phyloP scores from a whole-genome alignment of 2,888 invertebrate genomes.

The Parnassius glacialis region DNA sequence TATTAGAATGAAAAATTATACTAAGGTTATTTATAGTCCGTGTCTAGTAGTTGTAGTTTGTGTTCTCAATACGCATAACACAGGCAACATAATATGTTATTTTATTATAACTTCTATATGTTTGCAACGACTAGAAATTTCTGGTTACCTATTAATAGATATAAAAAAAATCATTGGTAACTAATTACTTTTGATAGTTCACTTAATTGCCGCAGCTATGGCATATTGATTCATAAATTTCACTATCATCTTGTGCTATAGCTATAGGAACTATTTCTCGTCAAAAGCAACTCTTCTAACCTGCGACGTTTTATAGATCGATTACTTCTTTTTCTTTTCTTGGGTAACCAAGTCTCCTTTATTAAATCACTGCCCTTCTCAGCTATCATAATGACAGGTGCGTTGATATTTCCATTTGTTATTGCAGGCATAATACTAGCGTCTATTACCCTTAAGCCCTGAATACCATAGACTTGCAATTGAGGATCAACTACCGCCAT shows the following conservation, averaged over 20 bases:
- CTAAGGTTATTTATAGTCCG: no score
- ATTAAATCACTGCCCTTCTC: conserved; percentile 93
- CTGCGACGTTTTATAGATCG: conserved; percentile 52
- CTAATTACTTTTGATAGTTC: conserved; percentile 38
- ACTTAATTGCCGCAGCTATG: conserved; percentile 13
- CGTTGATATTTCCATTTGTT: conserved; percentile 93
- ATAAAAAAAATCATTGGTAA: conserved; percentile 14
- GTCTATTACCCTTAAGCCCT: conserved; percentile 90
- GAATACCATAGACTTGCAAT: conserved; percentile 87
- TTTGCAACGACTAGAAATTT: conserved; percentile 30
- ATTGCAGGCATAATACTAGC: conserved; percentile 94
- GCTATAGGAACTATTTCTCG: conserved; percentile 42
- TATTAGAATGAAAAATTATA: no score
- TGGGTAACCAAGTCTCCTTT: conserved; percentile 84
- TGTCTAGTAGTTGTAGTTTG: no score
- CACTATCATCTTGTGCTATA: conserved; percentile 55
- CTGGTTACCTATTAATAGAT: conserved; percentile 8
- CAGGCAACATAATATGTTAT: no score
- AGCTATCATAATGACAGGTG: conserved; percentile 92
- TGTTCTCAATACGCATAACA: no score
- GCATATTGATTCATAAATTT: conserved; percentile 23
- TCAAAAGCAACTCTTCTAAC: conserved; percentile 43
- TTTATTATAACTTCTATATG: no score
- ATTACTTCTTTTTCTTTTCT: conserved; percentile 42
- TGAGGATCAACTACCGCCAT: conserved; percentile 91